Percentiles rank a stretch among this genome's conserved stretches.
phyloP scores from a whole-genome alignment of 1,140 invertebrate genomes.

The Trypoxylus dichotomus region DNA sequence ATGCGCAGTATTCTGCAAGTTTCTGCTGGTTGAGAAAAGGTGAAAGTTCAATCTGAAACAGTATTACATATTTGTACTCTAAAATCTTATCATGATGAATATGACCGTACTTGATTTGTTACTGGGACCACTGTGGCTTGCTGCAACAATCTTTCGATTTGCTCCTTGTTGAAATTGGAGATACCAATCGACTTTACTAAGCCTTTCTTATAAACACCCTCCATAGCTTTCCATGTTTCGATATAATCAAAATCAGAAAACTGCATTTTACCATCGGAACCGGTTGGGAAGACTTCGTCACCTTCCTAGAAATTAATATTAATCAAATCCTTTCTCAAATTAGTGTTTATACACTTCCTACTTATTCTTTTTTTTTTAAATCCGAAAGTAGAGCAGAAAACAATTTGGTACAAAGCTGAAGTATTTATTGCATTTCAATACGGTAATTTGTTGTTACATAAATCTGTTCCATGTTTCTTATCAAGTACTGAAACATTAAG shows the following conservation, averaged over 20 bases:
- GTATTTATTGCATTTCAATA: no score
- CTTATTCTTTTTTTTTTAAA: no score
- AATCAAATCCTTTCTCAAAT: not conserved
- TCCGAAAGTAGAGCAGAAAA: no score
- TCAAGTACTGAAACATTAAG: no score
- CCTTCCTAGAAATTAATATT: slow-evolving; percentile 30
- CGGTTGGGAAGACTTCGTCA: slow-evolving; percentile 61
- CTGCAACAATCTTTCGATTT: slow-evolving; percentile 72
- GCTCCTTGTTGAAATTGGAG: slow-evolving; percentile 82
- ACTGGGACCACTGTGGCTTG: slow-evolving; percentile 73
- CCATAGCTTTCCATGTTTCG: slow-evolving; percentile 73
- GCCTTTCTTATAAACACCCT: slow-evolving; percentile 59
- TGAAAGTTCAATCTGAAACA: slow-evolving; percentile 77
- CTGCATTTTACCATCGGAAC: slow-evolving; percentile 58
- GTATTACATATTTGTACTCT: not conserved
- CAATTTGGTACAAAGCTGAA: no score
- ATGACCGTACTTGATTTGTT: slow-evolving; percentile 68
- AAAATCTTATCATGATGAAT: not conserved
- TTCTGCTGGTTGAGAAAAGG: slow-evolving; percentile 81
- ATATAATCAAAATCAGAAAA: slow-evolving; percentile 71
- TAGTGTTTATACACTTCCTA: no score
- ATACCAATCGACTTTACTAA: slow-evolving; percentile 76
- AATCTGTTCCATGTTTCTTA: no score
- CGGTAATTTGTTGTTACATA: no score
- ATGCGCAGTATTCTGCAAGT: slow-evolving; percentile 71